These are phyloP conservation scores for Atrina japonica DNA, from an alignment of 2,888 invertebrate species.

Conservation along the genomic window DNA sequence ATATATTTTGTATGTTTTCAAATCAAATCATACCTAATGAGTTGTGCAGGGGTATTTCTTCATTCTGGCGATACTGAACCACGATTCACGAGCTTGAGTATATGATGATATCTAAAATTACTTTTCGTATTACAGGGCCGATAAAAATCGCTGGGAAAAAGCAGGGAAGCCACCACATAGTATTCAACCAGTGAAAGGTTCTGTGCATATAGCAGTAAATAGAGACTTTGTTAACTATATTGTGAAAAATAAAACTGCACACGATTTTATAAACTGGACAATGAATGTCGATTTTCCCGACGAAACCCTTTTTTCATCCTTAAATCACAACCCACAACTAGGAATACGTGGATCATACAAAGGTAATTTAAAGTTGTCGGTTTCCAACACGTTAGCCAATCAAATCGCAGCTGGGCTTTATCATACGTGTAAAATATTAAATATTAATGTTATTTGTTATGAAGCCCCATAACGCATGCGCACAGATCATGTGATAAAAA, in stretches of 20 bases:
- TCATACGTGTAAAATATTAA: too few relatives aligned
- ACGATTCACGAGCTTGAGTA: too few relatives aligned
- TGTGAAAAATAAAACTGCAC: slow-evolving; percentile 54
- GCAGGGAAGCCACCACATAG: slow-evolving; percentile 50
- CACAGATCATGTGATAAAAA: too few relatives aligned
- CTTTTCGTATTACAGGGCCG: slow-evolving; percentile 34
- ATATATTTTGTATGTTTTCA: too few relatives aligned
- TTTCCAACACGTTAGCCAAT: too few relatives aligned
- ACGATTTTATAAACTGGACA: slow-evolving; percentile 69
- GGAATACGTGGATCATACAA: slow-evolving; percentile 67
- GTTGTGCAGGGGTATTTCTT: too few relatives aligned
- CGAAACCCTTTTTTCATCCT: slow-evolving; percentile 71
- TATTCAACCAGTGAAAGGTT: slow-evolving; percentile 65
- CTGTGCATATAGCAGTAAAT: slow-evolving; percentile 67
- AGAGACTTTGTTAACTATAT: slow-evolving; percentile 70
- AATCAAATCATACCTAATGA: too few relatives aligned
- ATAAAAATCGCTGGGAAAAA: slow-evolving; percentile 42
- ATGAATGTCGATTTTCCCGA: slow-evolving; percentile 65
- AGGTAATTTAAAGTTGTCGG: too few relatives aligned
- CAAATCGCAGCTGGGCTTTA: too few relatives aligned
- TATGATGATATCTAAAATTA: not conserved
- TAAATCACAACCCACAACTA: slow-evolving; percentile 71
- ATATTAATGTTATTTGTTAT: too few relatives aligned
- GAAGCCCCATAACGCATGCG: too few relatives aligned
- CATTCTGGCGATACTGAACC: too few relatives aligned